These are phyloP conservation scores for Pristiophorus japonicus DNA, from an alignment of 2,113 vertebrate species.

Conservation along the genomic window DNA sequence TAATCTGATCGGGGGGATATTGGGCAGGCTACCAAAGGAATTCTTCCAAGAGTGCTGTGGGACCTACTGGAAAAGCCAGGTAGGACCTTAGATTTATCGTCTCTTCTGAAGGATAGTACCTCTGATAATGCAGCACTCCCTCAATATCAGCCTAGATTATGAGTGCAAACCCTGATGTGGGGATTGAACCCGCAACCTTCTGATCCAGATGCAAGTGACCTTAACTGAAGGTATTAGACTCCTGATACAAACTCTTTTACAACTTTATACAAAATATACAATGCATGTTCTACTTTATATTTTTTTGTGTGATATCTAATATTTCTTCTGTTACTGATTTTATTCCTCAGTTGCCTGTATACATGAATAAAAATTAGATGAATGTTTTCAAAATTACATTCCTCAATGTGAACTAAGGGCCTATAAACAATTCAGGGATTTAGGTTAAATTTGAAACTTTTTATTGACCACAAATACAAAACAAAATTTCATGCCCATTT, in stretches of 20 bases:
- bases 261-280: background rate
- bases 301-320: background rate
- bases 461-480: too few relatives aligned
- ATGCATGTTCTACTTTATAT: background rate
- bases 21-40: background rate
- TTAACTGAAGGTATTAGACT: background rate
- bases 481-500: too few relatives aligned
- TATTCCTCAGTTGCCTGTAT: background rate
- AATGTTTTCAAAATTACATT: background rate
- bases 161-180: background rate
- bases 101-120: too few relatives aligned
- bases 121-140: too few relatives aligned
- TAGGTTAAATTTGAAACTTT: background rate
- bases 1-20: background rate
- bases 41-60: background rate
- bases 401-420: background rate
- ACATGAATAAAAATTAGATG: too few relatives aligned
- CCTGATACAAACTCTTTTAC: background rate
- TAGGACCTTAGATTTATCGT: too few relatives aligned
- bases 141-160: background rate
- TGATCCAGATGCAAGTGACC: background rate
- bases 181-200: background rate
- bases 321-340: background rate
- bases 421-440: background rate
- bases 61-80: background rate